Conservation (phyloP, 2,888 invertebrate genomes). For the Pterobdella sp. region DNA sequence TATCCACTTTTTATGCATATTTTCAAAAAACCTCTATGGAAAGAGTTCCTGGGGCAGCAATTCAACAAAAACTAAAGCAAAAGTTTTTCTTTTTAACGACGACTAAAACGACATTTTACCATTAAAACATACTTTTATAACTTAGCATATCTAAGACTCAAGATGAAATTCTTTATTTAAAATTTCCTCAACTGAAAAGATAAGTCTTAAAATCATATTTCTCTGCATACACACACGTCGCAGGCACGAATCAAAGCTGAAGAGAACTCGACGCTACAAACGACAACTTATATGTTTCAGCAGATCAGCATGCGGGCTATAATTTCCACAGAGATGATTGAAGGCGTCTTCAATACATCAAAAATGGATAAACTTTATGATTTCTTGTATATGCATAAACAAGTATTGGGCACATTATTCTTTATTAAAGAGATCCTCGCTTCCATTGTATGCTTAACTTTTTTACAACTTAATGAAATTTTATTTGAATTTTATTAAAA, state of each 20-base stretch:
- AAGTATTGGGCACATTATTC: not conserved
- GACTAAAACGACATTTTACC: no score
- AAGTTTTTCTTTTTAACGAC: no score
- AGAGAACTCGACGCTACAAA: not conserved
- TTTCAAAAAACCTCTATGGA: no score
- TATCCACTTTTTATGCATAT: no score
- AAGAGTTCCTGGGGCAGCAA: no score
- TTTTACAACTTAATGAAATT: not conserved
- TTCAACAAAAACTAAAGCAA: no score
- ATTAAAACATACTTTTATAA: no score
- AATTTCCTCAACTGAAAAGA: no score
- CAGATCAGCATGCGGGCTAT: not conserved
- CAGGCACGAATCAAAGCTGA: not conserved
- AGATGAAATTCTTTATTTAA: no score
- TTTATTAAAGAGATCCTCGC: not conserved
- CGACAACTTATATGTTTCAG: not conserved
- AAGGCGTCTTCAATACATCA: not conserved
- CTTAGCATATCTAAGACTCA: no score
- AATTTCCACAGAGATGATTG: not conserved
- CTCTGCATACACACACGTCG: not conserved
- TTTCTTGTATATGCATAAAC: not conserved
- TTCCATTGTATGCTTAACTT: not conserved
- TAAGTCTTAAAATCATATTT: no score
- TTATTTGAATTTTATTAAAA: not conserved
- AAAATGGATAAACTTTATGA: not conserved